Conservation (phyloP, 2,888 invertebrate genomes). For the Dryocosmus kuriphilus region DNA sequence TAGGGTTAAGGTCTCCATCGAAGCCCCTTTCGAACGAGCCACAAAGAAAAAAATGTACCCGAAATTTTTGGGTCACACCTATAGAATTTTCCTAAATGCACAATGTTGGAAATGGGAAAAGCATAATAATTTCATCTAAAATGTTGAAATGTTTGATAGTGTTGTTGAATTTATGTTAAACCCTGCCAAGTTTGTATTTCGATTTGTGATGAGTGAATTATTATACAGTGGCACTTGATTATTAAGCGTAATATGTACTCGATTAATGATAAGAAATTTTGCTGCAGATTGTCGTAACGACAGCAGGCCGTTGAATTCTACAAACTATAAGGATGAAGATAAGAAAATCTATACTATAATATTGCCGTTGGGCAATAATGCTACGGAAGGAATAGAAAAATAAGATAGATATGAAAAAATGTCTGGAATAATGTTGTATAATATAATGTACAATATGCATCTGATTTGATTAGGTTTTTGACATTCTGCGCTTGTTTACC, state of each 20-base stretch:
- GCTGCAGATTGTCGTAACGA: slow-evolving; percentile 50
- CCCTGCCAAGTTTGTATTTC: too few relatives aligned
- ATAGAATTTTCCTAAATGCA: too few relatives aligned
- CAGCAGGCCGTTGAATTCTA: slow-evolving; percentile 62
- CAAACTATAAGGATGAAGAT: slow-evolving; percentile 54
- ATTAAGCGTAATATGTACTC: neutral
- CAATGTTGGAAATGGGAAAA: too few relatives aligned
- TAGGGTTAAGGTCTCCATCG: too few relatives aligned
- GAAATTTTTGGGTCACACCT: too few relatives aligned
- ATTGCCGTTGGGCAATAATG: slow-evolving; percentile 42
- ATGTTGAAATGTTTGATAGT: too few relatives aligned
- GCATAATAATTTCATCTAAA: too few relatives aligned
- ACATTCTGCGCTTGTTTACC: neutral
- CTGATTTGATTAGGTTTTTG: neutral
- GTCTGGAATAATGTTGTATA: neutral
- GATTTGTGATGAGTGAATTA: neutral
- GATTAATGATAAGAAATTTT: neutral
- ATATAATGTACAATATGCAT: neutral
- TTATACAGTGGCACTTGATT: neutral
- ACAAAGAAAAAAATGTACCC: too few relatives aligned
- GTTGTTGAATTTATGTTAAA: neutral
- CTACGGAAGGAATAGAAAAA: slow-evolving; percentile 4
- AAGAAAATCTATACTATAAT: slow-evolving; percentile 52
- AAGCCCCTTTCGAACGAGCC: too few relatives aligned
- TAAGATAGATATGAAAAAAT: slow-evolving; percentile 20